Evolutionary conservation across 1,140 invertebrate genomes (phyloP).

Genomic region (Zophobas morio): DNA sequence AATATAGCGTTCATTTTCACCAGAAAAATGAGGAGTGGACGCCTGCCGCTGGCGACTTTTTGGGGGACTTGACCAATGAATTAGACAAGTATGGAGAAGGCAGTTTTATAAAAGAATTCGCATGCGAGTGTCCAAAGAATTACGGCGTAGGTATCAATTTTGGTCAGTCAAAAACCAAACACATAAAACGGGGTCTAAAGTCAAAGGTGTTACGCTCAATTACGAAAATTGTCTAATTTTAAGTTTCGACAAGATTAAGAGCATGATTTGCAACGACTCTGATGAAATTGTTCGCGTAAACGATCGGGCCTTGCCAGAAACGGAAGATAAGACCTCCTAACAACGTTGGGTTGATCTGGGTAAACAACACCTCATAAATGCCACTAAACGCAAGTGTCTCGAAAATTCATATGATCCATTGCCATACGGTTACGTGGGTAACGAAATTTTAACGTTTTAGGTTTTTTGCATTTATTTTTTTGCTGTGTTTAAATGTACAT

Average conservation of each 20-base stretch:
- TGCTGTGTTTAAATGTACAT: no score
- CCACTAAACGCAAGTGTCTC: not conserved
- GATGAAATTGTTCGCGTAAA: no score
- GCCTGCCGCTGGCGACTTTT: constrained; percentile 16
- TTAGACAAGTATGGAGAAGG: constrained; percentile 24
- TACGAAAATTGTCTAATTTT: constrained; percentile 19
- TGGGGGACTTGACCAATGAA: constrained; percentile 46
- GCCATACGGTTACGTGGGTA: constrained; percentile 1
- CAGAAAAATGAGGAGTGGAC: not conserved
- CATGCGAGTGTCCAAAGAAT: constrained; percentile 19
- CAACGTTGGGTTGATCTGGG: not conserved
- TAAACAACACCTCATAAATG: not conserved
- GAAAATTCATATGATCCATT: not conserved
- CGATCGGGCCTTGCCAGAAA: no score
- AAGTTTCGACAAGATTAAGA: constrained; percentile 29
- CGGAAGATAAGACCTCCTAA: no score
- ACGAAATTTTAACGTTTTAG: not conserved
- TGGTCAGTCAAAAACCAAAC: not conserved
- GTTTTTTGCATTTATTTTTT: no score
- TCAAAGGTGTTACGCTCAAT: not conserved
- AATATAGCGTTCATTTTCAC: constrained; percentile 46
- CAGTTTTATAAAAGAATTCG: constrained; percentile 44
- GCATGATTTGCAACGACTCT: not conserved
- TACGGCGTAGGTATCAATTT: not conserved
- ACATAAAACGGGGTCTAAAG: not conserved